Base-by-base conservation (phyloP, 2,888 invertebrate genomes). In the Pollenia amentaria region DNA sequence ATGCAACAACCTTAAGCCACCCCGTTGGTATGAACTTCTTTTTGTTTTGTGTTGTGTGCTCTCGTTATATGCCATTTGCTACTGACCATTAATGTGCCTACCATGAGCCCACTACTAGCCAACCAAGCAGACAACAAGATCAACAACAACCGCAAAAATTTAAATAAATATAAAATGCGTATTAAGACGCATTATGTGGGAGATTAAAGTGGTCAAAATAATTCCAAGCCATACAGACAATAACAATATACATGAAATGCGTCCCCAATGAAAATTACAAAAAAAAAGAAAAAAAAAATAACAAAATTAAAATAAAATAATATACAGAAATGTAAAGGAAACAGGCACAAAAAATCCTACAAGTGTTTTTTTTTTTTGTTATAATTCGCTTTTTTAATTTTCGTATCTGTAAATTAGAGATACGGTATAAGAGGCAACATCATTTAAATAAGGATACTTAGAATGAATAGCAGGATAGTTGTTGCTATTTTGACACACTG, bases 101-200 rank as follows among this genome's bases (percentile, higher is more conserved):
- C 55, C 73, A 62, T 55, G 48, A 48, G 29, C 62, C 29, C 46
- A 57, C 67, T 40, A 60, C 12, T n/a, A 69, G 51, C 64, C 44
- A 51, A 65, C 38, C 29, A 53, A 60, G 12, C 29, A 40, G 40
- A 7, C 46, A 21, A 46, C 18, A 9, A 53, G 53, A 44, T 21
- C 44, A 65, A 44, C 46, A 44, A 14, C 16, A 65, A 46, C 44
- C 38, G 40, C 69, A 38, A 69, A 82, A 70, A 75, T 53, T 51
- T 0, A 76, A 77, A 86, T 86, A 77, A 84, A 88, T 86, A 88
- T 84, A 84, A 88, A 85, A 87, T 83, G 70, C 77, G 84, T 85
- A 88, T 88, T 87, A 88, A 87, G 76, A 81, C 83, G 82, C 77
- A 86, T 88, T 87, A 83, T 89, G 85, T 85, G 88, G 82, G 83